Conservation (phyloP, 1,140 invertebrate species). For the Zaprionus ornatus region DNA sequence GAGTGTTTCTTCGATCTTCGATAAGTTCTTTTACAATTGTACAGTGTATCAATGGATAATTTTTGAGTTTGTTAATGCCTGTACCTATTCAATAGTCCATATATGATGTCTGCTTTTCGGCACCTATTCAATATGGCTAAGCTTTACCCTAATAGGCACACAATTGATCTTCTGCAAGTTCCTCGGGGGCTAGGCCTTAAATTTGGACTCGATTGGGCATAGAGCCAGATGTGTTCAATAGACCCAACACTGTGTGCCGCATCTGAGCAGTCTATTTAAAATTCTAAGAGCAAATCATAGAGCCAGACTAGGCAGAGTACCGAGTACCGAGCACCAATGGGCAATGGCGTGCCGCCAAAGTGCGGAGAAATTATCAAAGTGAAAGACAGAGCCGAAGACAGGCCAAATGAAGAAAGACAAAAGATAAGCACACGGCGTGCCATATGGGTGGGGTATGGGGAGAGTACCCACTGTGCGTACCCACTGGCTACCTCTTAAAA, state of each 20-base stretch:
- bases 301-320: constrained; percentile 26
- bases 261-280: constrained; percentile 63
- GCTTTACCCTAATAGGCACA: background rate
- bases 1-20: background rate
- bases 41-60: background rate
- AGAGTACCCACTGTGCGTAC: background rate
- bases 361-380: constrained; percentile 75
- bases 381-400: constrained; percentile 48
- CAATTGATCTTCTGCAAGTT: constrained; percentile 2
- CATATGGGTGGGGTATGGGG: constrained; percentile 24
- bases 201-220: constrained; percentile 38
- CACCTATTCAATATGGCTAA: background rate
- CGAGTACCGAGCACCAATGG: constrained; percentile 15
- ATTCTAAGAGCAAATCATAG: constrained; percentile 70
- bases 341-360: constrained; percentile 60
- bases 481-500: constrained; percentile 27
- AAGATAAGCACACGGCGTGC: constrained; percentile 35
- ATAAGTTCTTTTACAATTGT: background rate
- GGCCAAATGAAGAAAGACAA: constrained; percentile 38
- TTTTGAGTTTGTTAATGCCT: background rate
- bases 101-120: background rate
- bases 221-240: constrained; percentile 33
- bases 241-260: constrained; percentile 9
- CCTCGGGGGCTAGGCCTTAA: constrained; percentile 5
- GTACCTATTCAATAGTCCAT: background rate